Evolutionary conservation across 2,113 vertebrate species (phyloP).

Genomic region (Hemiprocne comata): DNA sequence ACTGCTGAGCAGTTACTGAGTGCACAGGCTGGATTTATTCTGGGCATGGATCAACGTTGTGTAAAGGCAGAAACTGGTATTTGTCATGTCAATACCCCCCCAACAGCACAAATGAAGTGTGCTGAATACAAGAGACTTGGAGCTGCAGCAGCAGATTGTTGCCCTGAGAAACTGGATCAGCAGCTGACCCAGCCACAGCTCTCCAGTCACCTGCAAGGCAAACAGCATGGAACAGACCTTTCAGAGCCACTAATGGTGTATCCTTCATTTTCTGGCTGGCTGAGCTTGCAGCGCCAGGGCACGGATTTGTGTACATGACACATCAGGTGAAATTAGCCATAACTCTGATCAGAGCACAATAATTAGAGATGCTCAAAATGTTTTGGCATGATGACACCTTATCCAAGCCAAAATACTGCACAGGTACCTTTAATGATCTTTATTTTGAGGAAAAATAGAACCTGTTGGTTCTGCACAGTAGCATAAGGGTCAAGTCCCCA

Average conservation of each 20-base stretch:
- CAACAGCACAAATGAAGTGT: neutral
- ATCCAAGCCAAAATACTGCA: neutral
- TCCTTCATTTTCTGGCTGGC: slow-evolving; percentile 22
- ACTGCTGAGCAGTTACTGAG: neutral
- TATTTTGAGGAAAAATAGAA: neutral
- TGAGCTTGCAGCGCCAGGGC: neutral
- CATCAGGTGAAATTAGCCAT: neutral
- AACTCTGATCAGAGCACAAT: neutral
- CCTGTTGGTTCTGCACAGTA: neutral
- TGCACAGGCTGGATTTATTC: neutral
- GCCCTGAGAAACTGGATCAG: neutral
- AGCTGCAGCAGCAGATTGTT: neutral
- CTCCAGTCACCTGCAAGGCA: neutral
- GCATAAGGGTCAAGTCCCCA: neutral
- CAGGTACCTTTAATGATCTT: neutral
- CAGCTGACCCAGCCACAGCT: neutral
- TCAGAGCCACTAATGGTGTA: neutral
- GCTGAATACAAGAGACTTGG: neutral
- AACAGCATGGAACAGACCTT: neutral
- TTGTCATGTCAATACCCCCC: neutral
- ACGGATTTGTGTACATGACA: neutral
- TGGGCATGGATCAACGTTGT: neutral
- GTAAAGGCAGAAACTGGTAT: neutral
- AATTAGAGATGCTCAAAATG: neutral
- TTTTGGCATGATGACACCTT: neutral